Evolutionary conservation across 2,113 vertebrate species (phyloP), one percentile per base, ranked within the genome.

Genomic region (Odobenus rosmarus): DNA sequence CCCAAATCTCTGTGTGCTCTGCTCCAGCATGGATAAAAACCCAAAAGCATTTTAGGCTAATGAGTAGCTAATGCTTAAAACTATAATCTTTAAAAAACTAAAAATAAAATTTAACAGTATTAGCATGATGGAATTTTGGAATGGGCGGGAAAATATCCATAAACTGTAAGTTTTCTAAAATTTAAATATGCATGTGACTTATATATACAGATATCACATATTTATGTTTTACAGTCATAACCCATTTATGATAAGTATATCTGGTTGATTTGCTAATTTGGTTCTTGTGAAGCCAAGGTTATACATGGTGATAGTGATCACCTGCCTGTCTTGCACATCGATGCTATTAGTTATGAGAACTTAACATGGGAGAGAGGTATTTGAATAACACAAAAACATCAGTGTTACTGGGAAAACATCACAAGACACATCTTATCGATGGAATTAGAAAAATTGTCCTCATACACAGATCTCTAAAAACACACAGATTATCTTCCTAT

Each of bases 141-240:
- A 42, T 33, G 26, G 26, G 12, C 49, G 23, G 10, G 14, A 49
- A 83, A 91, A 61, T 83, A 77, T 49, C 19, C 36, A 53, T 5
- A 84, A 18, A 79, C 28, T 72, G 31, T 88, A 96, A 86, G 19
- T 89, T 92, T 62, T 49, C 33, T 97, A 81, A 42, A 80, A 87
- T 94, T 93, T 31, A 96, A 93, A 95, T 87, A 67, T n/a, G 33
- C 24, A 89, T 15, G 9, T 23, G 4, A 83, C 31, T 79, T 59
- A 51, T 14, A 80, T 14, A 51, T 57, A 90, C 33, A 90, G 36
- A 83, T 90, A 84, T 46, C 11, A 94, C 42, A 51, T 16, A 16
- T 31, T 2, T 53, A n/a, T 80, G 23, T 26, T 86, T 88, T 80
- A 84, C 0, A 81, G 49, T 59, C 57, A 61, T 42, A n/a, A 90